phyloP scores from a whole-genome alignment of 2,888 invertebrate genomes.

The Brachycybe producta region DNA sequence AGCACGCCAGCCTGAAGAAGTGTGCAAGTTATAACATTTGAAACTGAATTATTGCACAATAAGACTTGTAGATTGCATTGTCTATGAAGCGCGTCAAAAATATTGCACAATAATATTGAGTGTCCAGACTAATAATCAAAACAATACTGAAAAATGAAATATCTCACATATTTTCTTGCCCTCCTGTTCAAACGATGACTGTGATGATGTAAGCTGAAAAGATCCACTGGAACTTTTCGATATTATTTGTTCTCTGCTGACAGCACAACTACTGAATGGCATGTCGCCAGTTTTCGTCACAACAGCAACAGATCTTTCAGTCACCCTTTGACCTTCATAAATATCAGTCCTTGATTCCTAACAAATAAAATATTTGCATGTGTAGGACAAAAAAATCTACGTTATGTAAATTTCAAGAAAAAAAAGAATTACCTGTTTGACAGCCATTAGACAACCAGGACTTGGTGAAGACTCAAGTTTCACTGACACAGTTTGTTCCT shows the following conservation, averaged over 20 bases:
- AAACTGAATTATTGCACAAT: too few relatives aligned
- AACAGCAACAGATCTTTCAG: neutral
- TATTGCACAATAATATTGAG: too few relatives aligned
- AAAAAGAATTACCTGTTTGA: conserved; percentile 11
- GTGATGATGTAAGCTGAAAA: too few relatives aligned
- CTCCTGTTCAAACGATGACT: too few relatives aligned
- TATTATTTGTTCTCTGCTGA: conserved; percentile 4
- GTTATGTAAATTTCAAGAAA: neutral
- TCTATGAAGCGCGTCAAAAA: too few relatives aligned
- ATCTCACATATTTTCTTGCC: too few relatives aligned
- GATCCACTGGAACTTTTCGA: too few relatives aligned
- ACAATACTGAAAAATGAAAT: too few relatives aligned
- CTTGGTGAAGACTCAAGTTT: neutral
- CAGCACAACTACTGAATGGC: conserved; percentile 3
- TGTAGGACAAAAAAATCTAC: neutral
- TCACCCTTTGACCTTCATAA: neutral
- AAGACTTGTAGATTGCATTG: too few relatives aligned
- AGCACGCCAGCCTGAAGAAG: too few relatives aligned
- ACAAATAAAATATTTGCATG: neutral
- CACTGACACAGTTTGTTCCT: neutral
- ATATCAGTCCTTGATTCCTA: neutral
- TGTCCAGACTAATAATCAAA: too few relatives aligned
- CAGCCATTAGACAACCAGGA: conserved; percentile 1
- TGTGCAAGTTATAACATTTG: too few relatives aligned
- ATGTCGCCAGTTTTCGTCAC: conserved; percentile 8